Evolutionary conservation across 2,113 vertebrate genomes (phyloP).

Genomic region (Gallinago media): DNA sequence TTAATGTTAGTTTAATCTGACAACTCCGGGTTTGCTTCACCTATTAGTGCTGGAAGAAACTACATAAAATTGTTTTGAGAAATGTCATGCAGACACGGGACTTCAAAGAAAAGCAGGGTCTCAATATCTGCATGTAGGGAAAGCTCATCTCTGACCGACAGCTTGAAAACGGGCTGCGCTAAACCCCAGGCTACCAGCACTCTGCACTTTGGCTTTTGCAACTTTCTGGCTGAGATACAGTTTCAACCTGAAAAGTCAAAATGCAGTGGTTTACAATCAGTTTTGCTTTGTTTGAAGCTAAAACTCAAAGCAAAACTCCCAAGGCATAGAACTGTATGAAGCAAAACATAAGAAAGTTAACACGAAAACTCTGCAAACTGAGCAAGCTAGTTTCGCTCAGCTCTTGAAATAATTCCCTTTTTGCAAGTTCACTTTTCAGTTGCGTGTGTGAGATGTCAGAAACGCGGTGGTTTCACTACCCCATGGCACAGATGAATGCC

Average conservation of each 20-base stretch:
- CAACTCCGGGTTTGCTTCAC: not conserved
- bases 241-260: slow-evolving; percentile 37
- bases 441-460: not conserved
- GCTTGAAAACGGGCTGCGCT: not conserved
- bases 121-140: not conserved
- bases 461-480: slow-evolving; percentile 27
- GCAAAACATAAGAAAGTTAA: slow-evolving; percentile 26
- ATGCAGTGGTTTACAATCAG: not conserved
- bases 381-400: slow-evolving; percentile 27
- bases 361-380: not conserved
- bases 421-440: slow-evolving; percentile 35
- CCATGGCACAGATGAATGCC: not conserved
- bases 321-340: not conserved
- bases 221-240: not conserved
- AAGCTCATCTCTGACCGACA: not conserved
- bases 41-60: not conserved
- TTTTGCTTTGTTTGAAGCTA: slow-evolving; percentile 44
- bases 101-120: not conserved
- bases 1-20: not conserved
- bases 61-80: not conserved
- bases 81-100: not conserved
- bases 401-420: not conserved
- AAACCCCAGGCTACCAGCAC: not conserved
- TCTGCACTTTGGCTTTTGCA: not conserved
- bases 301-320: slow-evolving; percentile 55